Evolutionary conservation across 2,113 vertebrate species (phyloP).

Genomic region (Brienomyrus longianalis): DNA sequence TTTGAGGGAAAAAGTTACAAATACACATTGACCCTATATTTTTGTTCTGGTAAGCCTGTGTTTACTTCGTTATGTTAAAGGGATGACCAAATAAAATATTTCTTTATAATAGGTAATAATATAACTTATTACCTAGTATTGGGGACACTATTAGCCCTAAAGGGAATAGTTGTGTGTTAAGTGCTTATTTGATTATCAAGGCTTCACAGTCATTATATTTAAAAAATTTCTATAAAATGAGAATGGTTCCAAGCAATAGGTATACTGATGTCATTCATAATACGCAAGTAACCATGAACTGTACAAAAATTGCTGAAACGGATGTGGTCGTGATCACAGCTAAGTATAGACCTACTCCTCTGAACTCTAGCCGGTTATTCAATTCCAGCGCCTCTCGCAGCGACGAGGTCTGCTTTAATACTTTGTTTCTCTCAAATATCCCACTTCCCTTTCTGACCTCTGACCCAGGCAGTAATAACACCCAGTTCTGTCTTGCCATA

Average conservation of each 20-base stretch:
- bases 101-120: too few species aligned
- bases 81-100: not conserved
- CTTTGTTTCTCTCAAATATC: not conserved
- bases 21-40: not conserved
- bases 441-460: not conserved
- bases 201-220: too few species aligned
- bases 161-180: not conserved
- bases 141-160: not conserved
- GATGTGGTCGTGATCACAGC: not conserved
- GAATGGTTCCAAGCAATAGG: not conserved
- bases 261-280: not conserved
- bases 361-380: not conserved
- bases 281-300: not conserved
- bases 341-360: not conserved
- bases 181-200: not conserved
- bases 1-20: not conserved
- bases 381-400: not conserved
- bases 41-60: not conserved
- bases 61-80: not conserved
- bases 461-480: not conserved
- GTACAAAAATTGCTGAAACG: not conserved
- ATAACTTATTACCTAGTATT: not conserved
- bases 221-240: not conserved
- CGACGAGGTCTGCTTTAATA: not conserved
- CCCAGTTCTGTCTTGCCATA: not conserved